phyloP scores from a whole-genome alignment of 1,140 invertebrate genomes.

The Ceratosolen solmsi region DNA sequence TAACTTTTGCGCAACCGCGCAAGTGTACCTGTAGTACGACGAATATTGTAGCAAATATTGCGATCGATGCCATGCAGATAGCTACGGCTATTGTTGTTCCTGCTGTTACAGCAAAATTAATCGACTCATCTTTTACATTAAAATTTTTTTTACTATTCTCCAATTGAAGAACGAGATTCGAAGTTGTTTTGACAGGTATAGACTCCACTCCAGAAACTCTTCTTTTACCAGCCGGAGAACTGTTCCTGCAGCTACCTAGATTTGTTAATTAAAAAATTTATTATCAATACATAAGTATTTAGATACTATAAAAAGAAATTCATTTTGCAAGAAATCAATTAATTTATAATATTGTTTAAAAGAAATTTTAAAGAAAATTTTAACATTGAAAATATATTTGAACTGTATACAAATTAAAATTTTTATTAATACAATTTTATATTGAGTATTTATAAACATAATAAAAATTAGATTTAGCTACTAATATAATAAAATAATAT shows the following conservation, averaged over 20 bases:
- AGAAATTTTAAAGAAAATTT: too few relatives aligned
- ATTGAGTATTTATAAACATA: too few relatives aligned
- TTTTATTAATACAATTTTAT: too few relatives aligned
- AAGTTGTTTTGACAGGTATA: slow-evolving; percentile 65
- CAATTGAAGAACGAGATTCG: slow-evolving; percentile 62
- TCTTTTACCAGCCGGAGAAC: slow-evolving; percentile 84
- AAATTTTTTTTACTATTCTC: slow-evolving; percentile 64
- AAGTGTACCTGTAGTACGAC: slow-evolving; percentile 78
- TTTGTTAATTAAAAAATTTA: background rate
- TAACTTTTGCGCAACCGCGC: slow-evolving; percentile 51
- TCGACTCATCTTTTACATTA: slow-evolving; percentile 66
- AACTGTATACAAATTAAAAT: too few relatives aligned
- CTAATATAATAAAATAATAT: too few relatives aligned
- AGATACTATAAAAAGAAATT: too few relatives aligned
- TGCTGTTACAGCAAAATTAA: slow-evolving; percentile 74
- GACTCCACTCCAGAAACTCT: slow-evolving; percentile 78
- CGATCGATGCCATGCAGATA: slow-evolving; percentile 78
- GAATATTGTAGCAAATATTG: slow-evolving; percentile 80
- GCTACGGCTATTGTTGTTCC: slow-evolving; percentile 79
- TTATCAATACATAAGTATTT: too few relatives aligned
- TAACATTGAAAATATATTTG: too few relatives aligned
- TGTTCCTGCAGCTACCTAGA: slow-evolving; percentile 79
- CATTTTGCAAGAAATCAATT: too few relatives aligned
- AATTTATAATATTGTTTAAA: too few relatives aligned
- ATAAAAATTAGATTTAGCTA: too few relatives aligned